Conservation (phyloP, 1,140 invertebrate species). For the Orius insidiosus region DNA sequence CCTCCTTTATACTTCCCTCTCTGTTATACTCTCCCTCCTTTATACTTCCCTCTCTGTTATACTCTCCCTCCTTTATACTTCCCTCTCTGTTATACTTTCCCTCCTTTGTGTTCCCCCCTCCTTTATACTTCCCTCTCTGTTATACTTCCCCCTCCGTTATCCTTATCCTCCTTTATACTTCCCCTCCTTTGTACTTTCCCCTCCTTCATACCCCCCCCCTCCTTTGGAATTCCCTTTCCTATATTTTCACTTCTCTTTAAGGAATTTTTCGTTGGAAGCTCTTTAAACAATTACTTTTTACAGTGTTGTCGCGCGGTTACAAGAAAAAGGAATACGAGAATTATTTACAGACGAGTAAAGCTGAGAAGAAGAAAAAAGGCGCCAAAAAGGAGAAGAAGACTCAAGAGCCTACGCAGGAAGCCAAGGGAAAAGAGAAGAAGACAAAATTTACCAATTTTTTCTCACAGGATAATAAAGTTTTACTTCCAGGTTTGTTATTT, state of each 20-base stretch:
- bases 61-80: too few relatives aligned
- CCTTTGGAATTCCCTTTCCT: background rate
- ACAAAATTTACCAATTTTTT: background rate
- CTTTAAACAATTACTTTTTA: background rate
- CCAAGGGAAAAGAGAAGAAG: background rate
- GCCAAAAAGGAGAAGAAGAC: slow-evolving; percentile 3
- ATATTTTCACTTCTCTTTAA: too few relatives aligned
- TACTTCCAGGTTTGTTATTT: background rate
- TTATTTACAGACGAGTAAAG: slow-evolving; percentile 14
- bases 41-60: too few relatives aligned
- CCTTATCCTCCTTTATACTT: background rate
- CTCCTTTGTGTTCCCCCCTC: background rate
- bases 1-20: too few relatives aligned
- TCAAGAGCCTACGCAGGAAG: background rate
- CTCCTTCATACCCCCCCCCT: background rate
- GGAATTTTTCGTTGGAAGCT: background rate
- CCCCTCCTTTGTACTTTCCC: background rate
- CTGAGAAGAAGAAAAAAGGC: slow-evolving; percentile 18
- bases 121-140: background rate
- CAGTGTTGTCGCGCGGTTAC: slow-evolving; percentile 8
- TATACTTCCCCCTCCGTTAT: too few relatives aligned
- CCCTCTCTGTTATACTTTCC: too few relatives aligned
- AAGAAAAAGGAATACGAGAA: slow-evolving; percentile 18
- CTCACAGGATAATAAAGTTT: background rate
- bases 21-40: too few relatives aligned